Percentiles rank a stretch among this genome's conserved stretches.
Evolutionary conservation across 2,113 vertebrate species (phyloP).

Genomic region (Mustela nigripes): DNA sequence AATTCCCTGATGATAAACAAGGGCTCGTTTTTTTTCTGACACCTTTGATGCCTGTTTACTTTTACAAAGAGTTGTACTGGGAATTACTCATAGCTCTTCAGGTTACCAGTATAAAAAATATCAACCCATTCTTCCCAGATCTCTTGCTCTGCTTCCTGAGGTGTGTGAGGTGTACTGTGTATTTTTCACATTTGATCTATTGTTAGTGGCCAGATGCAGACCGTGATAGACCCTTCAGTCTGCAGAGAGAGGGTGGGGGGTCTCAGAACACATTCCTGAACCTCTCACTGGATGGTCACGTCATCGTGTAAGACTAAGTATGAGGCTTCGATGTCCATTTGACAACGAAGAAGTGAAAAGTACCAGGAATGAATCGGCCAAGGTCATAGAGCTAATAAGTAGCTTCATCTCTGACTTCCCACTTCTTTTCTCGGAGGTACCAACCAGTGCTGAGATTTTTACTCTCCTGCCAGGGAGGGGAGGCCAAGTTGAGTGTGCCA

Average conservation of each 20-base stretch:
- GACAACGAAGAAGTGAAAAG: not conserved
- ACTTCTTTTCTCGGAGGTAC: not conserved
- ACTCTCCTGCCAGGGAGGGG: not conserved
- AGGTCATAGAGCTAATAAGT: not conserved
- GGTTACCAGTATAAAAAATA: slow-evolving; percentile 32
- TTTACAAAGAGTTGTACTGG: slow-evolving; percentile 63
- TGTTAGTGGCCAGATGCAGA: not conserved
- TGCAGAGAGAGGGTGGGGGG: not conserved
- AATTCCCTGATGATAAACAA: slow-evolving; percentile 57
- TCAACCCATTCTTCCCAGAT: not conserved
- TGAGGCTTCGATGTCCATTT: not conserved
- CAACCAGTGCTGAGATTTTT: not conserved
- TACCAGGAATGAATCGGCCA: not conserved
- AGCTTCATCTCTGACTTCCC: not conserved
- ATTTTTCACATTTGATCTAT: not conserved
- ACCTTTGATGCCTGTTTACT: slow-evolving; percentile 48
- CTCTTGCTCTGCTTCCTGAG: not conserved
- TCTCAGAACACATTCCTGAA: not conserved
- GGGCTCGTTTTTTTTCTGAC: slow-evolving; percentile 34
- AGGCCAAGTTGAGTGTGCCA: not conserved
- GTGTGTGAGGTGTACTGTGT: not conserved
- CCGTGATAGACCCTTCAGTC: not conserved
- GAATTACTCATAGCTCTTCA: slow-evolving; percentile 56
- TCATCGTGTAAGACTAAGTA: not conserved
- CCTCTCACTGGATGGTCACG: not conserved